Base-by-base conservation (phyloP, 2,113 vertebrate genomes). In the Climacteris rufus region DNA sequence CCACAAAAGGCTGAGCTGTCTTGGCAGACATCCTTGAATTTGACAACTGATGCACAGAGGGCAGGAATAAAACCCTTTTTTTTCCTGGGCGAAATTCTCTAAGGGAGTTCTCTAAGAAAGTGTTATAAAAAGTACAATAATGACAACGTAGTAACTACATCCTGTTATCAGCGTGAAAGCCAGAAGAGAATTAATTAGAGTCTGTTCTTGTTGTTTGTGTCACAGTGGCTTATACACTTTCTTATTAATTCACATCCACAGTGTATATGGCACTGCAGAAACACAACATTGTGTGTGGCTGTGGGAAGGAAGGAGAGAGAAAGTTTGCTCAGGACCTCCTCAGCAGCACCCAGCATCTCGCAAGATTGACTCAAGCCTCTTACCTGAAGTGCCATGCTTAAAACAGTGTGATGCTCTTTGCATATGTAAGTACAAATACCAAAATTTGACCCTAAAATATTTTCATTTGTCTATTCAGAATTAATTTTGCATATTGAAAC, bases 1-100 rank as follows among this genome's bases (percentile, higher is more conserved):
- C 92, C 74, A 93, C 81, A 96, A 96, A 94, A 93, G 89, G 74
- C 93, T 96, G 81, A 79, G 59, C 30, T 45, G 59, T 0, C 0
- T 87, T 95, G 93, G 93, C 91, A 95, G 45, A 13, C 53, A 79
- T 83, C 96, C 96, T 94, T 94, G 94, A 59, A 57, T 94, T 59
- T 91, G 88, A 92, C 88, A 89, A 90, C 33, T 64, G 72, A 87
- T 76, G 88, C 65, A 70, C 72, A 50, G 53, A 87, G 88, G 44
- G 69, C 57, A 83, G 79, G 89, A 93, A 69, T 16, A 91, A 94
- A 92, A 37, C 33, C 39, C 5, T 6, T 2, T 21, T 40, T 35
- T 87, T 85, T 47, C 16, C 5, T 8, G 4, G 25, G 16, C 88
- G 76, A 84, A 78, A 79, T 84, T 94, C 76, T 95, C 90, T 22